These are phyloP conservation scores for Macropis europaea DNA, from an alignment of 2,888 invertebrate species.

Conservation along the genomic window DNA sequence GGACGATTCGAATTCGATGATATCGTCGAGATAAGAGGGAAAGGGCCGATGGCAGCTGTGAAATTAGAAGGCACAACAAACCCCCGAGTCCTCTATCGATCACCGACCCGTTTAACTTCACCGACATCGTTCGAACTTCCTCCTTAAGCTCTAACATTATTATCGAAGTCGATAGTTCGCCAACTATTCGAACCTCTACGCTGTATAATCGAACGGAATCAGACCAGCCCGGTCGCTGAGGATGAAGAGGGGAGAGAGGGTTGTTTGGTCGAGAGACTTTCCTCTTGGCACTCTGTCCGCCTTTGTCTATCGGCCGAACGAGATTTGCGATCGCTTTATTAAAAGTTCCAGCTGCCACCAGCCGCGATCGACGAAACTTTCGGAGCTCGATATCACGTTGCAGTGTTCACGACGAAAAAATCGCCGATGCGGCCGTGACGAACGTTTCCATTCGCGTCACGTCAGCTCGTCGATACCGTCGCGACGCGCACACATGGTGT, in stretches of 20 bases:
- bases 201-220: slow-evolving; percentile 12
- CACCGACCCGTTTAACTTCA: slow-evolving; percentile 20
- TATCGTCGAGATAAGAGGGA: no score
- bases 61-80: slow-evolving; percentile 18
- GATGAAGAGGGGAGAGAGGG: background rate
- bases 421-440: no score
- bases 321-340: slow-evolving; percentile 74
- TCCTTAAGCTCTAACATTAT: slow-evolving; percentile 36
- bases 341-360: slow-evolving; percentile 72
- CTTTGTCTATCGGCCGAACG: slow-evolving; percentile 28
- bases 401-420: slow-evolving; percentile 28
- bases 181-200: slow-evolving; percentile 52
- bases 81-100: slow-evolving; percentile 27
- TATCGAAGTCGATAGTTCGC: slow-evolving; percentile 53
- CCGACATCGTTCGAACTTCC: slow-evolving; percentile 32
- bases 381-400: slow-evolving; percentile 52
- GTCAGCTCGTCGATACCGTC: slow-evolving; percentile 11
- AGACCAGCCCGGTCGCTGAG: background rate
- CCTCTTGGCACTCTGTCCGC: slow-evolving; percentile 21
- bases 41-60: background rate
- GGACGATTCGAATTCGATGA: no score
- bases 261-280: slow-evolving; percentile 19
- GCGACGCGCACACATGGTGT: no score
- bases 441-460: slow-evolving; percentile 7
- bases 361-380: slow-evolving; percentile 56